Evolutionary conservation across 2,113 vertebrate genomes (phyloP), one percentile per base, ranked within the genome.

Genomic region (Meles meles): DNA sequence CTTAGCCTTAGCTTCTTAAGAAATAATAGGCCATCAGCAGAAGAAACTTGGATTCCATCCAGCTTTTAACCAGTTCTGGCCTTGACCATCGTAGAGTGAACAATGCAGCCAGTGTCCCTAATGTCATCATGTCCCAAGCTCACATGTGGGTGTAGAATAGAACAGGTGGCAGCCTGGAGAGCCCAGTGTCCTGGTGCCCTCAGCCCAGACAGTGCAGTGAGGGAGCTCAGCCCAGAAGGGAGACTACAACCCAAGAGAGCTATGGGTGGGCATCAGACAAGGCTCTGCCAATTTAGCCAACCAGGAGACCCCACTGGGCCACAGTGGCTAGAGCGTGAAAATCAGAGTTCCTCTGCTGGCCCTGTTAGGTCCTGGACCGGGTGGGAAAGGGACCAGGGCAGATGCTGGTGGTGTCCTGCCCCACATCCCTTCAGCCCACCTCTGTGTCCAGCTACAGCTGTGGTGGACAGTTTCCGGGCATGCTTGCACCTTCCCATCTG

Each of bases 1-100:
- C 57, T 91, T 61, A 80, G 44, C 76, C 77, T 95, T 90, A 96
- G 74, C 42, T 80, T 95, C 88, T 67, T 82, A 92, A 72, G 42
- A 93, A 93, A 72, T 27, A 61, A 89, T 47, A 86, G 65, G 27
- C 29, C 10, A 39, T 76, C 42, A 37, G 55, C 29, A 69, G 25
- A 79, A 61, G 21, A 93, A 80, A 69, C 63, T 84, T 71, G 29
- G 72, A 72, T 57, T 23, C n/a, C 13, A 44, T 86, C 57, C 14
- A 85, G 17, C 5, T 52, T 94, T 65, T 31, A 10, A 67, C 39
- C 3, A 55, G 15, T 84, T 42, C 76, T 96, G 34, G 76, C 31
- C 65, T 85, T 93, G 93, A 92, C 39, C 34, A 59, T 7, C 31
- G 14, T 42, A 44, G 67, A 74, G 17, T 47, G 29, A 34, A 84